phyloP scores from a whole-genome alignment of 2,888 invertebrate genomes.

The Philonicus albiceps region DNA sequence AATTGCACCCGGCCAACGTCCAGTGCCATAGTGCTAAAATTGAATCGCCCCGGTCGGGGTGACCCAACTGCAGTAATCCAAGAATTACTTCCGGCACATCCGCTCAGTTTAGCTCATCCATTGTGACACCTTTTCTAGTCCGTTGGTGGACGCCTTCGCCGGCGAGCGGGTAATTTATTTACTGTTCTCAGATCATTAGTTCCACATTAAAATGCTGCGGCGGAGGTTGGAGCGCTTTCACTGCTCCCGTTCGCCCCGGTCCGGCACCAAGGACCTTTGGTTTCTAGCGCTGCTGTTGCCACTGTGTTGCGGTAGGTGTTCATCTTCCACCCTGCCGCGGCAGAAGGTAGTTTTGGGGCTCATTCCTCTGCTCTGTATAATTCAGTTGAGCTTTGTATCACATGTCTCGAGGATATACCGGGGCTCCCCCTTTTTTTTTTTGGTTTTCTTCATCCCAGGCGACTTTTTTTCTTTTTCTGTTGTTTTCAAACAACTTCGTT shows the following conservation, averaged over 20 bases:
- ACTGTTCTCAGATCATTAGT: conserved; percentile 46
- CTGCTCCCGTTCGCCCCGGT: neutral
- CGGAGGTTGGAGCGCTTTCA: neutral
- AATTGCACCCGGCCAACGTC: neutral
- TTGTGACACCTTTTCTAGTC: conserved; percentile 21
- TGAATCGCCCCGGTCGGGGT: conserved; percentile 20
- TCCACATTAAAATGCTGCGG: conserved; percentile 39
- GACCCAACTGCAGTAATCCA: conserved; percentile 24
- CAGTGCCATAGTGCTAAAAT: neutral
- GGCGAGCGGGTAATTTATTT: conserved; percentile 42
- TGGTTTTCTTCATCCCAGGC: conserved; percentile 2
- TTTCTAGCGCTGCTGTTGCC: conserved; percentile 36
- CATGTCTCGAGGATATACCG: conserved; percentile 35
- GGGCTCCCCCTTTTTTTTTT: conserved; percentile 42
- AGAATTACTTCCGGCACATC: conserved; percentile 21
- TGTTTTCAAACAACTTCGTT: conserved; percentile 34
- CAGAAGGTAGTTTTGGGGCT: neutral
- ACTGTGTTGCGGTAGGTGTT: conserved; percentile 46
- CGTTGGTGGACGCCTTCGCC: neutral
- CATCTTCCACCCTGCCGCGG: conserved; percentile 42
- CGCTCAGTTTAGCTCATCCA: conserved; percentile 2
- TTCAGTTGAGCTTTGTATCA: conserved; percentile 28
- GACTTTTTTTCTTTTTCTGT: too few species aligned
- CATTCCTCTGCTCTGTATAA: conserved; percentile 2
- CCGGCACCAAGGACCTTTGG: neutral